Base-by-base conservation (phyloP, 2,797 vertebrate genomes). In the Schizopygopsis malacanthus region DNA sequence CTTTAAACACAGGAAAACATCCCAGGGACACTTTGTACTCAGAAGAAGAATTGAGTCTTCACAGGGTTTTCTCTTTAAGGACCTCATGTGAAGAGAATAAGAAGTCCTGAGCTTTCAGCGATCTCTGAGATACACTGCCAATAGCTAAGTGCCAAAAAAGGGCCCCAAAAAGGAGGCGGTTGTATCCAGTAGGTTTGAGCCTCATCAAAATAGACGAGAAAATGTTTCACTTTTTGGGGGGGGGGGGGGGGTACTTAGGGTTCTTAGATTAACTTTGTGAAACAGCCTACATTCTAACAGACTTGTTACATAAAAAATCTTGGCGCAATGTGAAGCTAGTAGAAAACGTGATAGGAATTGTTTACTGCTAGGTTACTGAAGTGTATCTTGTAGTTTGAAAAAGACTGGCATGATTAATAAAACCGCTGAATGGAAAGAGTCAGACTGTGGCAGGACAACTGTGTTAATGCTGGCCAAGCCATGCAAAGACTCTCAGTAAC, bases 401-500 rank as follows among this genome's bases (percentile, higher is more conserved):
- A 22, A 33, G 33, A 82, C 71, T 81, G 4, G 79, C 72, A 82
- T 78, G 7, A 63, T 67, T 47, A 43, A 54, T 33, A 75, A 63
- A 85, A 79, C 43, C 15, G 13, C 67, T 81, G 61, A 87, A 71
- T 75, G 73, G 16, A 63, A 65, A 33, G 25, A 79, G 77, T 85
- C 54, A 78, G 69, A 77, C 37, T 79, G 28, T 69, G 82, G 80
- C 56, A 43, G 33, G 50, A 54, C n/a, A 85, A 56, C 43, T 81
- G 85, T 86, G 79, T 70, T 87, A 85, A 89, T 83, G 76, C 50
- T 86, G 70, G 63, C 70, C 71, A 54, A 85, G 83, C 81, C 76
- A 10, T 12, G n/a, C 22, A 81, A 79, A 83, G 73, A 50, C 72
- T 85, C 70, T 39, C 39, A 45, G 85, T 79, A 80, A 54, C 37